Base-by-base conservation (phyloP, 2,888 invertebrate species). In the Chloroclysta siterata region DNA sequence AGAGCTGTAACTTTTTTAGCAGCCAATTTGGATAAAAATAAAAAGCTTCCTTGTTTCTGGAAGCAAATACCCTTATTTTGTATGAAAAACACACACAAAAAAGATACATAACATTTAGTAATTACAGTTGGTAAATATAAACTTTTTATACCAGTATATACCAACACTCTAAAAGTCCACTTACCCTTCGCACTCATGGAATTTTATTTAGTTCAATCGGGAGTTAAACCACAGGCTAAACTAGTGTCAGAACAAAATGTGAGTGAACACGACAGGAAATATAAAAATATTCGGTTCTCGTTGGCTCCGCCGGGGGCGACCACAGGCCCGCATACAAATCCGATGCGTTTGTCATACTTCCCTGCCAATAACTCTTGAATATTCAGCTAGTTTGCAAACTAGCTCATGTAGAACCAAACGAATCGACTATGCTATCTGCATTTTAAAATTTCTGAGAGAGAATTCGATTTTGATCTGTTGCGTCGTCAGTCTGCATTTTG, bases 341-440 rank as follows among this genome's bases (percentile, higher is more conserved):
- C 71, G 72, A 74, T 71, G 74, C 73, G 74, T 74, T 76, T 73
- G 73, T 78, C 74, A 76, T 72, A 64, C 61, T 69, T 71, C 64
- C 60, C 22, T 68, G 17, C 56, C 66, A 63, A 66, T 66, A 64
- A 64, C 42, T 66, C 63, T 53, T 62, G 71, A 64, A 66, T 71
- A 64, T 67, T 68, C 61, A 56, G 22, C 39, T 46, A 39, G 44
- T 54, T 58, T 41, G 33, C 50, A 46, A 59, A 63, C 54, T 55
- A 17, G 46, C 47, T 63, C 54, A 52, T 46, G 54, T 54, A 52
- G 51, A 53, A 63, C 53, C 44, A 48, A 53, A 39, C 46, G 53
- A 53, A 57, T 63, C 29, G 57, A 53, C 52, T 41, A 46, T 39
- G 56, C 54, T 44, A 53, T 46, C 56, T 56, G 46, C 55, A 61